Evolutionary conservation across 2,888 invertebrate species (phyloP).

Genomic region (Geophilus truncorum): DNA sequence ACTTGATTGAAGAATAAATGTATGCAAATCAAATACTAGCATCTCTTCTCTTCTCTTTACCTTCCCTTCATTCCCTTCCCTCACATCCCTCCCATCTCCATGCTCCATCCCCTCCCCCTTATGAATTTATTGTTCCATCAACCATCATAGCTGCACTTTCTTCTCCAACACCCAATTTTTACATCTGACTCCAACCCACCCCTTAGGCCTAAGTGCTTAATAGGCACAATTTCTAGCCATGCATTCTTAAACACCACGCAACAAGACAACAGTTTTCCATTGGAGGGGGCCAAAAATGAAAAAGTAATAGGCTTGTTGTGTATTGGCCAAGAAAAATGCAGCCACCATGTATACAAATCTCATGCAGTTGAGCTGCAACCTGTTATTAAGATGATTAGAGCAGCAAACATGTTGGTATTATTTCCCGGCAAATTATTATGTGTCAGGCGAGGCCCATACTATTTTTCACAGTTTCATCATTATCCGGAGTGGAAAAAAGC

Average conservation of each 20-base stretch:
- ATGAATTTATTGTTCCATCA: background rate
- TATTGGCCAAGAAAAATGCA: background rate
- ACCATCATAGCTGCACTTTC: background rate
- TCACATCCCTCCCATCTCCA: no score
- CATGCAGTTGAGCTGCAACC: background rate
- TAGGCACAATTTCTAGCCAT: background rate
- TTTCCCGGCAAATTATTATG: conserved; percentile 31
- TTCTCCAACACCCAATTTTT: background rate
- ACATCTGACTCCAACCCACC: background rate
- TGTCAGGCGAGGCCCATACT: conserved; percentile 29
- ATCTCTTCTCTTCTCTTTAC: background rate
- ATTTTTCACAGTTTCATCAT: conserved; percentile 34
- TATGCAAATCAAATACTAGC: background rate
- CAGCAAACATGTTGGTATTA: conserved; percentile 34
- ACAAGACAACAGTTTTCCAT: no score
- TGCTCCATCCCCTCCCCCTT: no score
- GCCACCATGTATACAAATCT: background rate
- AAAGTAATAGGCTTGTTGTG: background rate
- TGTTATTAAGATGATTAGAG: conserved; percentile 34
- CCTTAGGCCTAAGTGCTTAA: background rate
- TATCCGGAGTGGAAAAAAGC: conserved; percentile 31
- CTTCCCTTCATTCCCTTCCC: background rate
- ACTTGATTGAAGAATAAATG: conserved; percentile 1
- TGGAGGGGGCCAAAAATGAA: background rate
- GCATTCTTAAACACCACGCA: background rate